phyloP scores from a whole-genome alignment of 92 coral and sea anemone genomes.

The Plumapathes pennacea region DNA sequence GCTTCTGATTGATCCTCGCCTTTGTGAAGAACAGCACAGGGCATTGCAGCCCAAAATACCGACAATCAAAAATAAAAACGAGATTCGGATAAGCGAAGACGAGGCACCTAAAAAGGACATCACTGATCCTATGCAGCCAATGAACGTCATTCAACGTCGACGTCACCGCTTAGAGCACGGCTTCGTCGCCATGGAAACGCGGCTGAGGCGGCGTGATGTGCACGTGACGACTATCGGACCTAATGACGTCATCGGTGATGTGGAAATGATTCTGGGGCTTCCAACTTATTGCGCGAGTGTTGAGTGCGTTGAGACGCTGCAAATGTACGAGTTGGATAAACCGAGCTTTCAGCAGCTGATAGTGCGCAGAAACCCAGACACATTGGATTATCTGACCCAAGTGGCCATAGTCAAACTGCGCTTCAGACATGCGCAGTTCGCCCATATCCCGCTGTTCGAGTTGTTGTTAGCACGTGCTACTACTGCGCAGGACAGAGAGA shows the following conservation, averaged over 20 bases:
- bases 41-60: conserved; percentile 25
- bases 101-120: conserved; percentile 6
- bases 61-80: neutral
- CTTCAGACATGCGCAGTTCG: conserved; percentile 41
- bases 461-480: conserved; percentile 38
- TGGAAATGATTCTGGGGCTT: conserved; percentile 77
- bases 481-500: neutral
- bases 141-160: conserved; percentile 82
- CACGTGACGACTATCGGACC: conserved; percentile 83
- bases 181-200: conserved; percentile 78
- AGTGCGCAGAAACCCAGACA: conserved; percentile 60
- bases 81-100: neutral
- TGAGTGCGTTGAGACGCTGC: conserved; percentile 72
- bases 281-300: conserved; percentile 75
- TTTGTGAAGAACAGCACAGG: conserved; percentile 66
- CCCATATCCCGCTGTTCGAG: conserved; percentile 52
- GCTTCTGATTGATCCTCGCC: conserved; percentile 64
- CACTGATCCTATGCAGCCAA: conserved; percentile 43
- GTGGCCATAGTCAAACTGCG: conserved; percentile 55
- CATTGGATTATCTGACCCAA: conserved; percentile 37
- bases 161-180: conserved; percentile 74
- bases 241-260: conserved; percentile 84
- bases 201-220: conserved; percentile 62
- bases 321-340: conserved; percentile 77
- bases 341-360: conserved; percentile 67